These are phyloP conservation scores for Chymomyza procnemis DNA, from an alignment of 2,888 invertebrate species.

Conservation along the genomic window DNA sequence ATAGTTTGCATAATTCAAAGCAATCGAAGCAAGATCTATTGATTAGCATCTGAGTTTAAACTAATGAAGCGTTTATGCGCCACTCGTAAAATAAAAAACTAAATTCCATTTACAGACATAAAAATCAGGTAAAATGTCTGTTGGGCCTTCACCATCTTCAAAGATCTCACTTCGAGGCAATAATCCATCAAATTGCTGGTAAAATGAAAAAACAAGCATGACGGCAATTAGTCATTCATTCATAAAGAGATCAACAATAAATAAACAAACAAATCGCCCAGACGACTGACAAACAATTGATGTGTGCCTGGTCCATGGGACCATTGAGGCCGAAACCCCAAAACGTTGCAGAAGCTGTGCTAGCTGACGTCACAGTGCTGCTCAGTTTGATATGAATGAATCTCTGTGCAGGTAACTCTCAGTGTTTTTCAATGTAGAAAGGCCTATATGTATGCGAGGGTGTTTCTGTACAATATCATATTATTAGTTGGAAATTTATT, in stretches of 20 bases:
- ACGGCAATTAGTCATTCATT: constrained; percentile 69
- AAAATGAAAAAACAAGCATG: constrained; percentile 38
- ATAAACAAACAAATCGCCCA: constrained; percentile 63
- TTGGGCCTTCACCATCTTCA: not conserved
- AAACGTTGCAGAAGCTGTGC: constrained; percentile 24
- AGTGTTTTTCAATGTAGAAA: not conserved
- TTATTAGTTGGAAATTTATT: constrained; percentile 61
- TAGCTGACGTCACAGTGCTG: constrained; percentile 38
- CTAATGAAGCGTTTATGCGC: constrained; percentile 8
- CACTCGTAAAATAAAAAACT: not conserved
- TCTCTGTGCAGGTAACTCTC: not conserved
- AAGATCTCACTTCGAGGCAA: constrained; percentile 19
- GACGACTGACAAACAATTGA: constrained; percentile 61
- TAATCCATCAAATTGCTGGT: constrained; percentile 56
- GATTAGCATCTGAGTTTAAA: constrained; percentile 17
- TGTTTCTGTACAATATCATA: constrained; percentile 55
- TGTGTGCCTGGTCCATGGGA: constrained; percentile 39
- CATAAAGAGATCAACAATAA: constrained; percentile 61
- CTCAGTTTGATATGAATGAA: constrained; percentile 28
- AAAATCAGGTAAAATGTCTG: not conserved
- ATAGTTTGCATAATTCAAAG: constrained; percentile 41
- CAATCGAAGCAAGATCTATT: constrained; percentile 11
- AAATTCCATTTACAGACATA: not conserved
- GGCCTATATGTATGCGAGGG: constrained; percentile 2
- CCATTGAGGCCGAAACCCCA: not conserved